phyloP scores from a whole-genome alignment of 1,140 invertebrate genomes.

The Hyphantria cunea region DNA sequence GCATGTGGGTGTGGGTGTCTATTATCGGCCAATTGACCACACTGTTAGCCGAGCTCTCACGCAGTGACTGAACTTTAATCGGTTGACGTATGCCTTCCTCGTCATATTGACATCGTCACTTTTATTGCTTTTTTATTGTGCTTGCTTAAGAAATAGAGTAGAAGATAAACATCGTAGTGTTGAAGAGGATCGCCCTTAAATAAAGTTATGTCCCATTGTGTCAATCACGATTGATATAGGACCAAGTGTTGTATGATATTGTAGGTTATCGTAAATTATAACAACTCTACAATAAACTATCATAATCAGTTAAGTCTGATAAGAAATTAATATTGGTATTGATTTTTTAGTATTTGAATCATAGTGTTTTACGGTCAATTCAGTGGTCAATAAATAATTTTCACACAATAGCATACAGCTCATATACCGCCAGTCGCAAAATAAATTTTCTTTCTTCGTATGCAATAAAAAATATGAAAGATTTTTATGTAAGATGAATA shows the following conservation, averaged over 20 bases:
- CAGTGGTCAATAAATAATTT: too few relatives aligned
- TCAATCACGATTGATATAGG: neutral
- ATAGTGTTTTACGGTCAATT: too few relatives aligned
- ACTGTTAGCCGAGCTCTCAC: slow-evolving; percentile 26
- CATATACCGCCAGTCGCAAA: too few relatives aligned
- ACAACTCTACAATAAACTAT: too few relatives aligned
- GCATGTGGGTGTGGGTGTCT: slow-evolving; percentile 57
- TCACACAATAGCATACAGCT: too few relatives aligned
- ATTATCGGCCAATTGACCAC: slow-evolving; percentile 65
- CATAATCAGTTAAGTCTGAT: too few relatives aligned
- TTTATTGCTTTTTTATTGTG: slow-evolving; percentile 44
- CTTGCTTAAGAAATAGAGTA: slow-evolving; percentile 4
- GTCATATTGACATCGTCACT: slow-evolving; percentile 41
- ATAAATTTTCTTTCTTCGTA: too few relatives aligned
- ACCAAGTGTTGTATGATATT: neutral
- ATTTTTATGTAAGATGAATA: too few relatives aligned
- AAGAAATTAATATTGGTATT: too few relatives aligned
- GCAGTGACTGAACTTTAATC: slow-evolving; percentile 30
- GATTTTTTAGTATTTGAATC: too few relatives aligned
- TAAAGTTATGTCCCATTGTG: neutral
- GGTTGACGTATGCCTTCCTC: slow-evolving; percentile 44
- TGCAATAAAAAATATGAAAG: too few relatives aligned
- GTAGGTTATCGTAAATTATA: neutral
- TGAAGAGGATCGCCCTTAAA: neutral
- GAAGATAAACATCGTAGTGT: neutral